A percentile compares a stretch with the other conserved stretches of the same genome.
These are phyloP conservation scores for Diplolepis rosae DNA, from an alignment of 2,888 invertebrate genomes.

Conservation along the genomic window DNA sequence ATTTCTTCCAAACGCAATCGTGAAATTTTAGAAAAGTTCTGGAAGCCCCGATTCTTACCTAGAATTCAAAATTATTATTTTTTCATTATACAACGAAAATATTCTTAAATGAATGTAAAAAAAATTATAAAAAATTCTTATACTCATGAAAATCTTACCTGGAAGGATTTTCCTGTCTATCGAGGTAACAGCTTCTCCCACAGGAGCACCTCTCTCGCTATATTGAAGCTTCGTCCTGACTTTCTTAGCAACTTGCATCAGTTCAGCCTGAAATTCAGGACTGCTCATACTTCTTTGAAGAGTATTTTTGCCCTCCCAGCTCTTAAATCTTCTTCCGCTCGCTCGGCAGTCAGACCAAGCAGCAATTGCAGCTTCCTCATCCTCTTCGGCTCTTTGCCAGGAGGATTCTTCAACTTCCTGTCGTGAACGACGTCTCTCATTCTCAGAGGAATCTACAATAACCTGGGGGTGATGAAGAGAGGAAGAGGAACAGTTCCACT, in stretches of 20 bases:
- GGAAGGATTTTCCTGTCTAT: not conserved
- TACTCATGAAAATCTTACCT: not conserved
- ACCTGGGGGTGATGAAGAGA: not conserved
- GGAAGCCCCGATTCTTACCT: not conserved
- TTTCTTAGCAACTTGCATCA: slow-evolving; percentile 66
- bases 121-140: too few relatives aligned
- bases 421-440: not conserved
- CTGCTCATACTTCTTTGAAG: slow-evolving; percentile 73
- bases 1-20: slow-evolving; percentile 41
- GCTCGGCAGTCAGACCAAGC: not conserved
- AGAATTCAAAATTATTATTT: too few relatives aligned
- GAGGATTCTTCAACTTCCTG: not conserved
- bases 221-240: slow-evolving; percentile 62
- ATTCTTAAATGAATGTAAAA: too few relatives aligned
- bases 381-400: not conserved
- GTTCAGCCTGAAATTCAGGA: slow-evolving; percentile 76
- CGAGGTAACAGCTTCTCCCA: slow-evolving; percentile 49
- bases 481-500: slow-evolving; percentile 52
- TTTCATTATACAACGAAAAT: too few relatives aligned
- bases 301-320: slow-evolving; percentile 68
- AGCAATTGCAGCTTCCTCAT: not conserved
- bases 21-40: not conserved
- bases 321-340: slow-evolving; percentile 54
- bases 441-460: not conserved
- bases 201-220: slow-evolving; percentile 48